These are phyloP conservation scores for Cavia aperea DNA, from an alignment of 2,113 vertebrate species.

Conservation along the genomic window DNA sequence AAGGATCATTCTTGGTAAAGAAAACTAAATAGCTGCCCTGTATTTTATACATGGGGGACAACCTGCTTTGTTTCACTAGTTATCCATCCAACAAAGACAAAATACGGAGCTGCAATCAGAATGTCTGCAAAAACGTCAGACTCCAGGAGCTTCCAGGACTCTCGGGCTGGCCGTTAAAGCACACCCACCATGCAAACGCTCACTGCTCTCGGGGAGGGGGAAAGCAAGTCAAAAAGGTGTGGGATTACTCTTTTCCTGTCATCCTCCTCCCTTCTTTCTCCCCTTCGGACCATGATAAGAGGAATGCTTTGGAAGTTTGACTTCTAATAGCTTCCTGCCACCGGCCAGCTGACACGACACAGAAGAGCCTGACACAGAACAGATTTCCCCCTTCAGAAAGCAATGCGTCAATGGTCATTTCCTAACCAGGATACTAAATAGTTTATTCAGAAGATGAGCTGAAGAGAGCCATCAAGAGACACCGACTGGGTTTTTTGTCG, in stretches of 20 bases:
- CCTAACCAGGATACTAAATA: slow-evolving; percentile 75
- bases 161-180: slow-evolving; percentile 67
- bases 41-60: slow-evolving; percentile 71
- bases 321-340: slow-evolving; percentile 83
- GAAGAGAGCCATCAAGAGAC: slow-evolving; percentile 78
- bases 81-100: slow-evolving; percentile 60
- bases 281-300: slow-evolving; percentile 73
- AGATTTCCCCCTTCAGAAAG: slow-evolving; percentile 75
- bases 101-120: slow-evolving; percentile 55
- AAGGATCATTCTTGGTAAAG: slow-evolving; percentile 70
- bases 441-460: slow-evolving; percentile 76
- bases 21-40: slow-evolving; percentile 71
- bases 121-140: neutral
- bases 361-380: slow-evolving; percentile 74
- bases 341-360: slow-evolving; percentile 74
- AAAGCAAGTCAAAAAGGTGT: slow-evolving; percentile 47
- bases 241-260: slow-evolving; percentile 45
- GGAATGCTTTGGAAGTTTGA: slow-evolving; percentile 76
- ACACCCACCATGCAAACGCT: slow-evolving; percentile 71
- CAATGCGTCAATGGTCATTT: slow-evolving; percentile 73
- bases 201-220: slow-evolving; percentile 39
- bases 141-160: slow-evolving; percentile 49
- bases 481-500: slow-evolving; percentile 70
- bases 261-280: slow-evolving; percentile 12
- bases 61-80: slow-evolving; percentile 55